Evolutionary conservation across 2,888 invertebrate genomes (phyloP).

Genomic region (Drymonia ruficornis): DNA sequence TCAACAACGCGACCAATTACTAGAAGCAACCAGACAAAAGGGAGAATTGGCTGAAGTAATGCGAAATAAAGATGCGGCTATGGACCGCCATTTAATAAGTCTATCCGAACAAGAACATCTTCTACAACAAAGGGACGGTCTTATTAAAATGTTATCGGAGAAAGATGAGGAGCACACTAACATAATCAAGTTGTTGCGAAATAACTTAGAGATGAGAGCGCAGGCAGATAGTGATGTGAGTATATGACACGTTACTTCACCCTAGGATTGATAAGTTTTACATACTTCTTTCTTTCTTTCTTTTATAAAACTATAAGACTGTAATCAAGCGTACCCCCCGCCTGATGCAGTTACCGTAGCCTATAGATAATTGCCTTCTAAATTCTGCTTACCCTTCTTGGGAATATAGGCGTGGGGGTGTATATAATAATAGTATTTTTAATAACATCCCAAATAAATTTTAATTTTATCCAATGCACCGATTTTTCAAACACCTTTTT

Average conservation of each 20-base stretch:
- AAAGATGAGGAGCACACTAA: conserved; percentile 70
- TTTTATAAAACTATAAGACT: no score
- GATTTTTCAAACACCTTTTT: background rate
- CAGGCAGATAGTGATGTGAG: conserved; percentile 63
- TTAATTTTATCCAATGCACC: background rate
- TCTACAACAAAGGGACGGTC: conserved; percentile 54
- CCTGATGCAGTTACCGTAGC: no score
- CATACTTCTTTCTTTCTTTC: no score
- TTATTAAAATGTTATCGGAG: conserved; percentile 61
- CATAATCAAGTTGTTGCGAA: conserved; percentile 62
- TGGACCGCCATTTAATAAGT: conserved; percentile 47
- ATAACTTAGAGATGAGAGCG: conserved; percentile 63
- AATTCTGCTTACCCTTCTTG: no score
- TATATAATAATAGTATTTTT: no score
- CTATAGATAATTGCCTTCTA: no score
- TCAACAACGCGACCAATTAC: conserved; percentile 57
- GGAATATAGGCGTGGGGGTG: no score
- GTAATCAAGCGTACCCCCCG: no score
- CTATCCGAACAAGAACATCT: conserved; percentile 50
- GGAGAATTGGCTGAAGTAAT: conserved; percentile 55
- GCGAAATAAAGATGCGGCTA: conserved; percentile 56
- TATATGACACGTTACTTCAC: conserved; percentile 7
- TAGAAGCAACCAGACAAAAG: conserved; percentile 56
- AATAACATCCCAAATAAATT: background rate
- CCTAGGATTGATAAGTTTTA: no score